A percentile compares a stretch with the other conserved stretches of the same genome.
Evolutionary conservation across 2,797 vertebrate species (phyloP).

Genomic region (Myripristis murdjan): DNA sequence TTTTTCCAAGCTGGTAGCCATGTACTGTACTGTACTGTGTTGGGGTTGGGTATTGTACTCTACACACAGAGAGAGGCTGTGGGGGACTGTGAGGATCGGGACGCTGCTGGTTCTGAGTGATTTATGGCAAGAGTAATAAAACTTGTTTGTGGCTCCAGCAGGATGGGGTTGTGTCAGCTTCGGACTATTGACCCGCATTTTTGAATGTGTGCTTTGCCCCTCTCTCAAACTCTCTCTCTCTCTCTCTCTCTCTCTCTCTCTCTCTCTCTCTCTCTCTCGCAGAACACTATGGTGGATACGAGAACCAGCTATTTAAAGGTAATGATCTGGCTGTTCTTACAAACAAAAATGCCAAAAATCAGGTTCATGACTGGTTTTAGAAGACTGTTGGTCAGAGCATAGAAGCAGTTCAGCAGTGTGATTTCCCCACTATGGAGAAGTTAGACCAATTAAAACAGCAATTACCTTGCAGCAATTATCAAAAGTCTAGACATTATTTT

Average conservation of each 20-base stretch:
- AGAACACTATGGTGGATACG: constrained; percentile 87
- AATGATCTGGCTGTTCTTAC: constrained; percentile 38
- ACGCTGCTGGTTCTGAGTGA: constrained; percentile 49
- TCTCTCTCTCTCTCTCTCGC: constrained; percentile 56
- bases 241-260: constrained; percentile 45
- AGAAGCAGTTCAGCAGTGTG: no score
- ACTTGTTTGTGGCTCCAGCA: constrained; percentile 34
- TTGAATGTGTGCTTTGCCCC: constrained; percentile 13
- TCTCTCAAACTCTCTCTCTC: constrained; percentile 35
- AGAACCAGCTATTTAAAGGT: constrained; percentile 91
- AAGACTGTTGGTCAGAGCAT: background rate
- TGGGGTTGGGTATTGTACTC: background rate
- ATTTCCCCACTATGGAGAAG: background rate
- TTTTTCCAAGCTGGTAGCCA: constrained; percentile 38
- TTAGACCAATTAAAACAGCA: background rate
- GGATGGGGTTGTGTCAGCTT: constrained; percentile 39
- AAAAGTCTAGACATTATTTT: no score
- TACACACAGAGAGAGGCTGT: background rate
- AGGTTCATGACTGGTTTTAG: background rate
- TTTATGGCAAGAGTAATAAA: constrained; percentile 63
- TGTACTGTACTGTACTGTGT: constrained; percentile 18
- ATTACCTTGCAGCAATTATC: no score
- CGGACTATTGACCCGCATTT: constrained; percentile 35
- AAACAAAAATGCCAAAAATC: background rate
- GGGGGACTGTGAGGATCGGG: constrained; percentile 1